These are phyloP conservation scores for Zelostemma sp. DNA, from an alignment of 1,140 invertebrate genomes.

Conservation along the genomic window DNA sequence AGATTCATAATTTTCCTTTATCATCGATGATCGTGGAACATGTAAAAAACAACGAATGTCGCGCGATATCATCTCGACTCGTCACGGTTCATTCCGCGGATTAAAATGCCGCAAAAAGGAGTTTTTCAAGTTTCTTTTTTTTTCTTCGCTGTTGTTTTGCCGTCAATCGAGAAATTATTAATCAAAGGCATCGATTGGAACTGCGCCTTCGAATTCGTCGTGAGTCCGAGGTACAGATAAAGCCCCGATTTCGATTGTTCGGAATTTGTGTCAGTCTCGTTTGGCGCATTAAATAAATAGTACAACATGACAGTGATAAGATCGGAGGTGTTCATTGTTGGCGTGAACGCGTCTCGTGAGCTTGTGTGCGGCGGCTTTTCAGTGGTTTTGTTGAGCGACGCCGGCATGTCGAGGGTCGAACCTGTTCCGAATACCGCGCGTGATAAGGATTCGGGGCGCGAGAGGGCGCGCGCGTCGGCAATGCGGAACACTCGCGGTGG, in stretches of 20 bases:
- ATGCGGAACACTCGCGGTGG: constrained; percentile 11
- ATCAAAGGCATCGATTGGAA: neutral
- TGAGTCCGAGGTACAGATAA: too few relatives aligned
- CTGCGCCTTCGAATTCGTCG: too few relatives aligned
- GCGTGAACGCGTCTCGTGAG: constrained; percentile 27
- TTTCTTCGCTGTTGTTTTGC: neutral
- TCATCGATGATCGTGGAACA: neutral
- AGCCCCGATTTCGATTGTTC: constrained; percentile 3
- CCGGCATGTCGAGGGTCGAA: constrained; percentile 58
- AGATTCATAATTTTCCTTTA: neutral
- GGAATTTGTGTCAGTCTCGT: constrained; percentile 25
- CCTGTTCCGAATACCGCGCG: constrained; percentile 58
- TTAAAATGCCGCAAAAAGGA: neutral
- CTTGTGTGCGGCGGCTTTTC: constrained; percentile 16
- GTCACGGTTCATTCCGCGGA: neutral
- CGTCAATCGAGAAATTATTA: neutral
- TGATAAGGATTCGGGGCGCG: constrained; percentile 22
- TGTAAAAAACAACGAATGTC: neutral
- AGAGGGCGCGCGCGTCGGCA: constrained; percentile 42
- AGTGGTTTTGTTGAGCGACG: constrained; percentile 51
- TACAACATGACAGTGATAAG: constrained; percentile 35
- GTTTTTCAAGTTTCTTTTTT: neutral
- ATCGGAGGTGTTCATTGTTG: constrained; percentile 22
- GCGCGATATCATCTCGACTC: neutral
- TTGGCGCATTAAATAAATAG: constrained; percentile 39